These are phyloP conservation scores for Drosophila grimshawi DNA, from an alignment of 1,140 invertebrate species.

Conservation along the genomic window DNA sequence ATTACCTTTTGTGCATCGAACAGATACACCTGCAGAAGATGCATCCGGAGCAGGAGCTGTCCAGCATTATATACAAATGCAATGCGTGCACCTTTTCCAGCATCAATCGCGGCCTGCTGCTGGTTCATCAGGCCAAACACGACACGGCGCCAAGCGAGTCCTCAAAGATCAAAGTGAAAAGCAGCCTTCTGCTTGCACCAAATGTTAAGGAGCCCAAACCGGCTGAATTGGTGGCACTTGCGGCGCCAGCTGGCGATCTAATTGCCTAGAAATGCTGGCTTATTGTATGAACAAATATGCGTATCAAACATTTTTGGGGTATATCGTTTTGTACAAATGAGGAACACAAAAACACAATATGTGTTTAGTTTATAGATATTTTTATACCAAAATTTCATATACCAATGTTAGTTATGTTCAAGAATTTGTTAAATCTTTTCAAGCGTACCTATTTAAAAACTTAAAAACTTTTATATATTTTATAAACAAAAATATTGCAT, in stretches of 20 bases:
- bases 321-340: slow-evolving; percentile 13
- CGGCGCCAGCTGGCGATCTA: not conserved
- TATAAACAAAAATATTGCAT: slow-evolving; percentile 6
- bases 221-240: not conserved
- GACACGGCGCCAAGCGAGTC: slow-evolving; percentile 29
- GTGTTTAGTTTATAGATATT: slow-evolving; percentile 24
- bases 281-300: not conserved
- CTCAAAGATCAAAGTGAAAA: slow-evolving; percentile 67
- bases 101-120: slow-evolving; percentile 74
- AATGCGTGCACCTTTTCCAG: slow-evolving; percentile 66
- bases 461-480: not conserved
- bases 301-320: not conserved
- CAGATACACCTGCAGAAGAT: slow-evolving; percentile 76
- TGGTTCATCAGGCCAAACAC: slow-evolving; percentile 77
- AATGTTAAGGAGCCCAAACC: slow-evolving; percentile 18
- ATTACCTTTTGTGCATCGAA: not conserved
- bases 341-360: slow-evolving; percentile 18
- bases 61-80: slow-evolving; percentile 72
- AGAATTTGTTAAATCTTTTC: slow-evolving; percentile 17
- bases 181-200: slow-evolving; percentile 52
- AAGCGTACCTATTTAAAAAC: slow-evolving; percentile 1
- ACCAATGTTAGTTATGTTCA: slow-evolving; percentile 44
- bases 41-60: slow-evolving; percentile 74
- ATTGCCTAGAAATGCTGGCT: slow-evolving; percentile 4
- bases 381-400: slow-evolving; percentile 44